Base-by-base conservation (phyloP, 1,140 invertebrate genomes). In the Drosophila mojavensis region DNA sequence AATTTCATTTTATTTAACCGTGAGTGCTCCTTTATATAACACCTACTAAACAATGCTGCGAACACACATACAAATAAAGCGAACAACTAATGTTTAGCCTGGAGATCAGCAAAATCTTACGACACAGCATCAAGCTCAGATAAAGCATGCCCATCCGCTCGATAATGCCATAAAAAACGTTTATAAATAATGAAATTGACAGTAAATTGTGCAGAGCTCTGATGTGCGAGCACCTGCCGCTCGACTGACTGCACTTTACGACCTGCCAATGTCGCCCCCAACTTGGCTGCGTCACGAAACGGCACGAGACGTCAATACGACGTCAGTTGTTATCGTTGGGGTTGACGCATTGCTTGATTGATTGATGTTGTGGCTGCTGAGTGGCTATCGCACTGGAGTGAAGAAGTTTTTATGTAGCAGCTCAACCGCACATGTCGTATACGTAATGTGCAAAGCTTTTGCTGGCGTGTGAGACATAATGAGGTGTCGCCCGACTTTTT, bases 101-200 rank as follows among this genome's bases (percentile, higher is more conserved):
- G 20, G 6, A 15, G 24, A 58, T 58, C 55, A 58, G 4, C 2
- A 9, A 2, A 54, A 59, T 26, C 5, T 41, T 26, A 5, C 11
- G 41, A 66, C 48, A 39, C 28, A 28, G 28, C 30, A 45, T 9
- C 33, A 2, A 47, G 43, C 43, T 39, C 36, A 11, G 55, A 76
- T 59, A 58, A 54, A 77, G 28, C 54, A 66, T 43, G 47, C 51
- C 50, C 41, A 45, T 60, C 50, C 71, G 39, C 54, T 33, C 62
- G 48, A 64, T 53, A 76, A 51, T 72, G 71, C 55, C 65, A 59
- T 84, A 76, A 75, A 78, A 84, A 75, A 51, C 67, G 75, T 68
- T 78, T 85, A 80, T 85, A 81, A 78, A 78, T 85, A 85, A 85
- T 72, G 81, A 72, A 86, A 83, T 80, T 69, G 73, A 66, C 79